These are phyloP conservation scores for Vanessa cardui DNA, from an alignment of 2,888 invertebrate species.

Conservation along the genomic window DNA sequence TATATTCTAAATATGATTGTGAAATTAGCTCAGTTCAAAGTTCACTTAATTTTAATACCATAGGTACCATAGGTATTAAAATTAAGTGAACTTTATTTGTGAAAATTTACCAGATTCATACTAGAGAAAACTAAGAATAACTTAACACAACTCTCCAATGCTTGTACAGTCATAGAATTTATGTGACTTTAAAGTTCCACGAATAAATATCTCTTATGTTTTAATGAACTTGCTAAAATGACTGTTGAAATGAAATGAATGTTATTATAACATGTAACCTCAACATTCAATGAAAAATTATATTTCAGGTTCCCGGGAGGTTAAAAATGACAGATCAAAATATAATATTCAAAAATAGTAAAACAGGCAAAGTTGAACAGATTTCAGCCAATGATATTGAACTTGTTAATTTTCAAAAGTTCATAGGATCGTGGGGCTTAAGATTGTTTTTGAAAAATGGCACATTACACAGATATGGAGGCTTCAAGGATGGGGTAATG, in stretches of 20 bases:
- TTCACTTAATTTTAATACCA: no score
- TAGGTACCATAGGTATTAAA: no score
- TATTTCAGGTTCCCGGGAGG: constrained; percentile 91
- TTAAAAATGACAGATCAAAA: constrained; percentile 95
- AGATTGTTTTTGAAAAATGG: constrained; percentile 95
- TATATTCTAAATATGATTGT: no score
- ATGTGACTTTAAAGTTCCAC: no score
- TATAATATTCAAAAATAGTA: constrained; percentile 96
- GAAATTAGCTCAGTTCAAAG: no score
- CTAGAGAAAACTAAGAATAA: no score
- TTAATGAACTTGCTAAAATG: neutral
- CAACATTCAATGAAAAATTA: neutral
- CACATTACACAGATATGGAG: constrained; percentile 93
- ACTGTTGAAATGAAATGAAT: neutral
- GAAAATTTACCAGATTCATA: no score
- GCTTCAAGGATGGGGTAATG: constrained; percentile 93
- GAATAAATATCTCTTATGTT: no score
- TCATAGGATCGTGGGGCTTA: constrained; percentile 95
- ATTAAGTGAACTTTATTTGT: no score
- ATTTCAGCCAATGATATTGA: constrained; percentile 93
- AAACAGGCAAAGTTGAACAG: constrained; percentile 98
- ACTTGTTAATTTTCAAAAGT: constrained; percentile 94
- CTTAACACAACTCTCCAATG: no score
- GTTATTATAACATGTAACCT: neutral
- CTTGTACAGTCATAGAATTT: no score